Evolutionary conservation across 2,888 invertebrate genomes (phyloP), one percentile per base, ranked within the genome.

Genomic region (Caenorhabditis sp.): DNA sequence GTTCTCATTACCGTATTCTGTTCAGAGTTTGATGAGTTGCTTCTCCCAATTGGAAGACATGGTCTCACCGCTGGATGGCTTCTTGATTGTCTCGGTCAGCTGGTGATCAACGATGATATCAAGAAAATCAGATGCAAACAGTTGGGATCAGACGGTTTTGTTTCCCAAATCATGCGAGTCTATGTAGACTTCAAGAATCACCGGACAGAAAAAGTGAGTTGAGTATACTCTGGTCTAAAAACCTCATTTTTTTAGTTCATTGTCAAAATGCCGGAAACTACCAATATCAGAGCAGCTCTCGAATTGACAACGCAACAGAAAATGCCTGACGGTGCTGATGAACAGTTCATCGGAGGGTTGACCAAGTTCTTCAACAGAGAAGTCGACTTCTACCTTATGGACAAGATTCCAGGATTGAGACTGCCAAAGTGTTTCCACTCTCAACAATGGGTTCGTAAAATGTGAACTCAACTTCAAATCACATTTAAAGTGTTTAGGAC

Each of bases 211-310:
- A 76, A 82, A 56, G 82, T 79, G n/a, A 26, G 80, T 72, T 47
- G 2, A 22, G n/a, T 49, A 6, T 16, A 35, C 16, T 26, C 35
- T 63, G 47, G 24, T 38, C 22, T 49, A n/a, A 44, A 44, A 70
- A 64, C 31, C 10, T 47, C 14, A 22, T 38, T 10, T 41, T 85
- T 82, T 75, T 58, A 86, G 86, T 70, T 68, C 16, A 85, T 86
- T 54, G 85, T 86, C 2, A 86, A 86, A 69, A 85, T 85, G 83
- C 86, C 86, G 14, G 86, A 86, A 54, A 86, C 86, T 10, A 61
- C 74, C 6, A 80, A 85, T 31, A 86, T 86, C 49, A 81, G 70
- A 61, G 79, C 69, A 2, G 86, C 86, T 16, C 69, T 86, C 0
- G 85, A 85, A 31, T 72, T 51, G 22, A 86, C 86, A 1, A 82